Percentiles rank a stretch among this genome's conserved stretches.
Evolutionary conservation across 2,113 vertebrate genomes (phyloP).

Genomic region (Microtus montanus): DNA sequence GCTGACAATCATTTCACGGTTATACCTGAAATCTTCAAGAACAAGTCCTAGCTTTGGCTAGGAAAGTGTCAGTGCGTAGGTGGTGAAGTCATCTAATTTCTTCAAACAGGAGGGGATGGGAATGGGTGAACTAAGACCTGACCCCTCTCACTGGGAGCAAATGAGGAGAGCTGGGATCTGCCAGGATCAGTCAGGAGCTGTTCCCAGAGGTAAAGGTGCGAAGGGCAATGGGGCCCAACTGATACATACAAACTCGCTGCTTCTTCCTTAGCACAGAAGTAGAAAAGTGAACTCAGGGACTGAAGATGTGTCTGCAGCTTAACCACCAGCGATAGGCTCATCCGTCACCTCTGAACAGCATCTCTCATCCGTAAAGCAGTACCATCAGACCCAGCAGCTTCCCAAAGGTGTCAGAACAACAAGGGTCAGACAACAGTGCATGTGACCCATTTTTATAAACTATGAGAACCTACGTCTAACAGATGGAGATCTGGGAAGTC

Average conservation of each 20-base stretch:
- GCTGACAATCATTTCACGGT: not conserved
- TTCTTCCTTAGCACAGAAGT: not conserved
- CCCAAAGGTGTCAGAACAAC: slow-evolving; percentile 7
- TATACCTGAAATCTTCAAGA: not conserved
- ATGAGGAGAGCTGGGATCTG: not conserved
- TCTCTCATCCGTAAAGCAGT: not conserved
- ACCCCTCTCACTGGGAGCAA: not conserved
- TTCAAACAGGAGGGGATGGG: not conserved
- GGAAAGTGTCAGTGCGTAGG: not conserved
- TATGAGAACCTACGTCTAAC: not conserved
- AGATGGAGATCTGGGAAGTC: not conserved
- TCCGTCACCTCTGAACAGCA: not conserved
- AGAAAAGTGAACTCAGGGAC: not conserved
- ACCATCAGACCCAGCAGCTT: not conserved
- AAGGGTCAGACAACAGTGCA: not conserved
- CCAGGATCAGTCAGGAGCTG: not conserved
- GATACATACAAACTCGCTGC: not conserved
- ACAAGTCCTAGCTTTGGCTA: slow-evolving; percentile 1
- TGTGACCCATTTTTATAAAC: not conserved
- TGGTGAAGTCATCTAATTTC: not conserved
- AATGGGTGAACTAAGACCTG: not conserved
- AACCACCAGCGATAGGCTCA: not conserved
- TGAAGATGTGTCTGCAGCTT: not conserved
- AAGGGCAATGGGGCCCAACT: not conserved
- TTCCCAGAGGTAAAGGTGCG: not conserved